Base-by-base conservation (phyloP, 2,888 invertebrate species). In the Prosopocoilus inquinatus region DNA sequence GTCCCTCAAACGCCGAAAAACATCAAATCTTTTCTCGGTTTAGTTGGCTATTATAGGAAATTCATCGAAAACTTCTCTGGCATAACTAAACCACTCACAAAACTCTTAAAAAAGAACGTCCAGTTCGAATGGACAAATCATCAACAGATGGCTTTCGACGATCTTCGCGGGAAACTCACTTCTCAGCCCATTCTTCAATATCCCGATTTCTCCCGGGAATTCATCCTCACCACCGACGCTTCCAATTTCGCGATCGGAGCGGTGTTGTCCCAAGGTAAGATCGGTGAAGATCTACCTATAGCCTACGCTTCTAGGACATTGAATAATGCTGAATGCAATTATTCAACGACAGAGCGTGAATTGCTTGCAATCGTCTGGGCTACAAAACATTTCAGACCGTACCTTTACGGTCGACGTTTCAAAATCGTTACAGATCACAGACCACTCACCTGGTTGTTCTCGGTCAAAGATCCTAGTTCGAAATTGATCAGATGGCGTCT, bases 291-390 rank as follows among this genome's bases (percentile, higher is more conserved):
- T 52, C 52, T 68, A 13, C 73, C 72, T 1, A 65, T 76, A 1
- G 71, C 73, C 9, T 77, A 71, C 55, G 69, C 70, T 3, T 64
- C 64, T 16, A 47, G 73, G 55, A 70, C 70, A 1, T 52, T 71
- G n/a, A 74, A 68, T 52, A 59, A 64, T 52, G 64, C 67, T 0
- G 72, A 75, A 66, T 34, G 33, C 5, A 75, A 73, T 47, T 76
- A 76, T 53, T 61, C 62, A 1, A 71, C 72, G 1, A 75, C 63
- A 1, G 74, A 77, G 62, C 67, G 66, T 46, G 75, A 77, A 66
- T 53, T 74, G 1, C 46, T 76, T 45, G 70, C 72, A 0, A 71
- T 78, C 5, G 63, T 76, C 3, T 74, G 70, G 68, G 61, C 60
- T n/a, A 53, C 61, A 1, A 68, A 72, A 62, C 63, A 73, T 56